A percentile compares a stretch with the other conserved stretches of the same genome.
These are phyloP conservation scores for Siphlonurus alternatus DNA, from an alignment of 2,888 invertebrate species.

Conservation along the genomic window DNA sequence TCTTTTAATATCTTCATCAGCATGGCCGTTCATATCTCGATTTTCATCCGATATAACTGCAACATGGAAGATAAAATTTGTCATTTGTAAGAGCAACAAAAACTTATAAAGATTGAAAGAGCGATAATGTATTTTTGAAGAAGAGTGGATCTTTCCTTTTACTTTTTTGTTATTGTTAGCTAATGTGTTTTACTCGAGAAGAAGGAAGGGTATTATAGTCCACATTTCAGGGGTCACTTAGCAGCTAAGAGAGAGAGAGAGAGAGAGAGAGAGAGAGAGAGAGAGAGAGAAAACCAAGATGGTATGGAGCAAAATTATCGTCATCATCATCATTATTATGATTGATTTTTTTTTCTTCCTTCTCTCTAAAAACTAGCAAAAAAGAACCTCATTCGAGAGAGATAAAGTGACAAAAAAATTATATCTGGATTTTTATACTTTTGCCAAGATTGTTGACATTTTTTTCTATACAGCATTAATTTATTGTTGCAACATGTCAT, in stretches of 20 bases:
- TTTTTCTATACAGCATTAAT: background rate
- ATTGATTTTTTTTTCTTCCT: background rate
- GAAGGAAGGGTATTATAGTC: background rate
- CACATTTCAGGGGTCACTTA: background rate
- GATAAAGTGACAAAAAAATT: background rate
- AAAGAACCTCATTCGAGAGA: background rate
- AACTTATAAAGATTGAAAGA: background rate
- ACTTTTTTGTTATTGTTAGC: background rate
- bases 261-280: too few relatives aligned
- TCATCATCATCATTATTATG: background rate
- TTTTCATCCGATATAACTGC: slow-evolving; percentile 53
- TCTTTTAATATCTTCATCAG: slow-evolving; percentile 74
- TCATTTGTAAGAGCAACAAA: background rate
- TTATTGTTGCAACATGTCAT: background rate
- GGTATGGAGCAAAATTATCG: background rate
- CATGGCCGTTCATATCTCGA: slow-evolving; percentile 71
- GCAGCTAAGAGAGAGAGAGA: background rate
- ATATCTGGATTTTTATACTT: background rate
- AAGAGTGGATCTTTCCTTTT: background rate
- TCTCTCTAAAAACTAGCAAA: background rate
- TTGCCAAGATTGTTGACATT: background rate
- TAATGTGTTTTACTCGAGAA: background rate
- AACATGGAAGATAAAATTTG: slow-evolving; percentile 1
- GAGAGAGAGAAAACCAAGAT: too few relatives aligned
- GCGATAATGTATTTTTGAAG: background rate